phyloP scores from a whole-genome alignment of 2,113 vertebrate species.

The Trichechus manatus region DNA sequence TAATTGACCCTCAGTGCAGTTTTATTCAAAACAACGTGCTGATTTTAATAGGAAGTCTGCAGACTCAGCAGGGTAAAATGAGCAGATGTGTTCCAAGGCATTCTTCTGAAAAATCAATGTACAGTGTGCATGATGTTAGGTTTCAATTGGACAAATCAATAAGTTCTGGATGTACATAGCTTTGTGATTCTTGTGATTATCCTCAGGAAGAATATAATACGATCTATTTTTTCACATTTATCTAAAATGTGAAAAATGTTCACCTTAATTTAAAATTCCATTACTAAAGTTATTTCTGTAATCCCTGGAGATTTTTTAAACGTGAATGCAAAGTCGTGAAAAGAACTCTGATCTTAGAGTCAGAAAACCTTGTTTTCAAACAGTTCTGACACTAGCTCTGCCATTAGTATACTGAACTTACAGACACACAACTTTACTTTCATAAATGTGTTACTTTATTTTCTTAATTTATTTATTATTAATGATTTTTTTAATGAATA shows the following conservation, averaged over 20 bases:
- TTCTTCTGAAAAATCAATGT: conserved; percentile 57
- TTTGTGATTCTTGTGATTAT: conserved; percentile 29
- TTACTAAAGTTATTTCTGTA: conserved; percentile 17
- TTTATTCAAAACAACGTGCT: conserved; percentile 52
- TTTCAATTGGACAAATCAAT: conserved; percentile 39
- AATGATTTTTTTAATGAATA: neutral
- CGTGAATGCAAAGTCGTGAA: neutral
- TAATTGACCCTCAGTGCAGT: conserved; percentile 43
- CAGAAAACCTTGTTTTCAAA: conserved; percentile 13
- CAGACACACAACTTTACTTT: neutral
- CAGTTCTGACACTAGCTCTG: neutral
- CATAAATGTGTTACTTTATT: neutral
- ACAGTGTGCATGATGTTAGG: conserved; percentile 4
- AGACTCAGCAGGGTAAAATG: neutral
- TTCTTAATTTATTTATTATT: conserved; percentile 5
- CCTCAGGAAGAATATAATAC: neutral
- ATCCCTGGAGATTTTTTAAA: neutral
- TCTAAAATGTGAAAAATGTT: conserved; percentile 1
- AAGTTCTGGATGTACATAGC: neutral
- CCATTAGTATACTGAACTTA: neutral
- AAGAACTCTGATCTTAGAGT: neutral
- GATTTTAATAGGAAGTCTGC: conserved; percentile 44
- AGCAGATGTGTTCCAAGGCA: neutral
- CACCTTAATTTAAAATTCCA: conserved; percentile 20
- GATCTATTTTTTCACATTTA: neutral